Conservation (phyloP, 2,797 vertebrate genomes). For the Lagocephalus sceleratus region DNA sequence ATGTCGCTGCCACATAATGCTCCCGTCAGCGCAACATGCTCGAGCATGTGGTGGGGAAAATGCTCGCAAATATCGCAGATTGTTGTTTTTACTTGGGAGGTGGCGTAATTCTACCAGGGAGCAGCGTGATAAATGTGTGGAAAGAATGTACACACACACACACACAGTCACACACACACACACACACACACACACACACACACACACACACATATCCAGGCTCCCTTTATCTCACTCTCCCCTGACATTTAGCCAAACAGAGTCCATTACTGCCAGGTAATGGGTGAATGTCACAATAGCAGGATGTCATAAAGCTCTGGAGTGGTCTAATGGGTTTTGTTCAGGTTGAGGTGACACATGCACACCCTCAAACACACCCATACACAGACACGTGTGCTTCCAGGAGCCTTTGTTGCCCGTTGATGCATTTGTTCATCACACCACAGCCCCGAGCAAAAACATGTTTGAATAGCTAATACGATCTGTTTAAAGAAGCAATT, state of each 20-base stretch:
- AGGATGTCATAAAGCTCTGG: slow-evolving; percentile 78
- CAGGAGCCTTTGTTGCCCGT: slow-evolving; percentile 49
- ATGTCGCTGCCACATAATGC: slow-evolving; percentile 25
- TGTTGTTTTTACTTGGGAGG: neutral
- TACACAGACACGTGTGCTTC: slow-evolving; percentile 43
- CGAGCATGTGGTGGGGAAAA: slow-evolving; percentile 10
- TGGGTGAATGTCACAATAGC: slow-evolving; percentile 76
- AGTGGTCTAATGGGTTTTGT: slow-evolving; percentile 79
- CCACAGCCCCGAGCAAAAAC: slow-evolving; percentile 23
- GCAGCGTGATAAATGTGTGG: slow-evolving; percentile 13
- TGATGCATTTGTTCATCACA: slow-evolving; percentile 52
- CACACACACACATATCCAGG: neutral
- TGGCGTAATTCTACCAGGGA: slow-evolving; percentile 10
- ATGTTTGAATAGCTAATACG: slow-evolving; percentile 51
- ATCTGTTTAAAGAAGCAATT: slow-evolving; percentile 44
- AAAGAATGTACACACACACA: slow-evolving; percentile 4
- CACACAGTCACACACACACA: slow-evolving; percentile 9
- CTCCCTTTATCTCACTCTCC: slow-evolving; percentile 33
- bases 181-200: slow-evolving; percentile 5
- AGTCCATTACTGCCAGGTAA: slow-evolving; percentile 79
- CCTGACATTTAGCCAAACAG: slow-evolving; percentile 68
- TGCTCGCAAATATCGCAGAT: neutral
- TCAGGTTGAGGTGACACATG: slow-evolving; percentile 72
- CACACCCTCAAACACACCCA: slow-evolving; percentile 34
- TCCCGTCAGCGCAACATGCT: slow-evolving; percentile 30